phyloP scores from a whole-genome alignment of 2,888 invertebrate species.

The Melinaea marsaeus region DNA sequence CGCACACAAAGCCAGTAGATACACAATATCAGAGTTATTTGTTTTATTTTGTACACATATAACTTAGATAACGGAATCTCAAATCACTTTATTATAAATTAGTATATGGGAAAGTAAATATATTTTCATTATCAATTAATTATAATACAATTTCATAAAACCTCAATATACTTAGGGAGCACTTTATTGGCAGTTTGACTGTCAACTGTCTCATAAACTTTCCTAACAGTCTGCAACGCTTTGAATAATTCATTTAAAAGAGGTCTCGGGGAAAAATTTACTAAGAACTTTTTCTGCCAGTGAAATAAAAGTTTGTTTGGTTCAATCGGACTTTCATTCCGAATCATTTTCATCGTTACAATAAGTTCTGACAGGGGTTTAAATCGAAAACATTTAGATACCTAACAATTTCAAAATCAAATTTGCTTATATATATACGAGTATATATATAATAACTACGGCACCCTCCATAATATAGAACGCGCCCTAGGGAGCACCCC shows the following conservation, averaged over 20 bases:
- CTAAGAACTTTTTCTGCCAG: constrained; percentile 27
- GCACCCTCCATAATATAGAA: no score
- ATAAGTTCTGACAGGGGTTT: not conserved
- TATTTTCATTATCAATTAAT: not conserved
- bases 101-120: no score
- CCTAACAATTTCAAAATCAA: no score
- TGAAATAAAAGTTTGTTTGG: constrained; percentile 23
- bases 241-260: constrained; percentile 40
- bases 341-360: constrained; percentile 1
- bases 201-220: constrained; percentile 36
- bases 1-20: no score
- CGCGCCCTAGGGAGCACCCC: no score
- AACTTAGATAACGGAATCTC: no score
- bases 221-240: constrained; percentile 31
- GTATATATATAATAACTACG: no score
- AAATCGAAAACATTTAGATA: no score
- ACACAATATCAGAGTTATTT: no score
- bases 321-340: constrained; percentile 2
- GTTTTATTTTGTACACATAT: no score
- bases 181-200: constrained; percentile 38
- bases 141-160: constrained; percentile 39
- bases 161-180: constrained; percentile 31
- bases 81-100: no score
- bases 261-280: constrained; percentile 34
- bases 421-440: no score